Base-by-base conservation (phyloP, 92 coral and sea anemone species). In the Heliopora coerulea region DNA sequence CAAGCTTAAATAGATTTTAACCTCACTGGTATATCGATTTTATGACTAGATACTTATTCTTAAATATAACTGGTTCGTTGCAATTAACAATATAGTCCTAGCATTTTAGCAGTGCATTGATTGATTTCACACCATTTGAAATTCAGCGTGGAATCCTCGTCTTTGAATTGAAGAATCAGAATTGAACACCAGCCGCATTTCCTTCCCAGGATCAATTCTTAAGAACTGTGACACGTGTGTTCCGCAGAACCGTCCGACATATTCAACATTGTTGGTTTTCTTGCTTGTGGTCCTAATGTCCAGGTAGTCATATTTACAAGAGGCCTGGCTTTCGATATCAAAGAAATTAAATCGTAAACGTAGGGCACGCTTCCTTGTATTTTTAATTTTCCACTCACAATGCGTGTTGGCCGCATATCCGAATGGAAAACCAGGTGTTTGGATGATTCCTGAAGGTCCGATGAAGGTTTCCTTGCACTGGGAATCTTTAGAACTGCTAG, bases 131-230 rank as follows among this genome's bases (percentile, higher is more conserved):
- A 35, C 50, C 64, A 70, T 50, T 54, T 70, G 56, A 54, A 52
- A 70, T 17, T 70, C 77, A 52, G 96, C 90, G 19, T 82, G 73
- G 68, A 89, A 89, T 4, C 96, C 96, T 15, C 74, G 68, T 67
- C 75, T 79, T 29, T 86, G 90, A 17, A 89, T 89, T 48, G 96
- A 86, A 21, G 86, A 84, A 52, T 89, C 96, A 15, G 96, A 89
- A 23, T 59, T 79, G 35, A 89, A 89, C 7, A 60, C 73, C n/a
- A 89, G 50, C 78, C 72, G 56, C 21, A 89, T 65, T 72, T 86
- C 90, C 33, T 79, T 65, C 11, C 82, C 78, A 11, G 66, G 82
- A 21, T 70, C 50, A 0, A 80, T 68, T 24, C 81, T 80, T 1
- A 86, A 79, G 3, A 80, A 54, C 0, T 80, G 88, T 10, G 84